These are phyloP conservation scores for Brachyopa scutellaris DNA, from an alignment of 2,888 invertebrate genomes.

Conservation along the genomic window DNA sequence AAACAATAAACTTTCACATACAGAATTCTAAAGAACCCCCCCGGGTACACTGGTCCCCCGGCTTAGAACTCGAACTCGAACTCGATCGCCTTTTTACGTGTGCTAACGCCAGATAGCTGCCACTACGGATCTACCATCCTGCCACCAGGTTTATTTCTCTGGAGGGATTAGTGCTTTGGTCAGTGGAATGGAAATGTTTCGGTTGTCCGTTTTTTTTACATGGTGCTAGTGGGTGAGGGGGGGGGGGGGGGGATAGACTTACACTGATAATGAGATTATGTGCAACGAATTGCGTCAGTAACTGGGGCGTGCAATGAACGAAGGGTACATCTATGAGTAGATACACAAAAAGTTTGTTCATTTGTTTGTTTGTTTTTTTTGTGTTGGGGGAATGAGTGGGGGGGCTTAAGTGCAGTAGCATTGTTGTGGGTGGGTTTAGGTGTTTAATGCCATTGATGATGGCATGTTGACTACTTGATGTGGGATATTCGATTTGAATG, in stretches of 20 bases:
- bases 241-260: constrained; percentile 32
- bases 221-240: constrained; percentile 5
- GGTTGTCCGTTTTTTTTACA: constrained; percentile 33
- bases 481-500: constrained; percentile 69
- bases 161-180: constrained; percentile 56
- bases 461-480: constrained; percentile 72
- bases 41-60: constrained; percentile 47
- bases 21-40: no score
- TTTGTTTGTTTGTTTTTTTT: constrained; percentile 47
- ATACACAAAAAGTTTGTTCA: constrained; percentile 2
- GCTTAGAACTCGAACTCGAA: constrained; percentile 31
- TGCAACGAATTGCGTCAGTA: constrained; percentile 74
- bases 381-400: no score
- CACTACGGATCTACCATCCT: constrained; percentile 53
- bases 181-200: constrained; percentile 54
- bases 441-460: constrained; percentile 70
- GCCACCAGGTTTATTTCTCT: neutral
- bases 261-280: constrained; percentile 76
- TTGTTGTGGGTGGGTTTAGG: constrained; percentile 67
- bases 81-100: constrained; percentile 53
- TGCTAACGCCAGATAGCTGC: constrained; percentile 71
- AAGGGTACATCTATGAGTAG: no score
- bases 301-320: constrained; percentile 68
- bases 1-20: constrained; percentile 61
- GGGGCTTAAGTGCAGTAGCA: constrained; percentile 71